phyloP scores from a whole-genome alignment of 2,113 vertebrate species.

The Cochlearius cochlearius region DNA sequence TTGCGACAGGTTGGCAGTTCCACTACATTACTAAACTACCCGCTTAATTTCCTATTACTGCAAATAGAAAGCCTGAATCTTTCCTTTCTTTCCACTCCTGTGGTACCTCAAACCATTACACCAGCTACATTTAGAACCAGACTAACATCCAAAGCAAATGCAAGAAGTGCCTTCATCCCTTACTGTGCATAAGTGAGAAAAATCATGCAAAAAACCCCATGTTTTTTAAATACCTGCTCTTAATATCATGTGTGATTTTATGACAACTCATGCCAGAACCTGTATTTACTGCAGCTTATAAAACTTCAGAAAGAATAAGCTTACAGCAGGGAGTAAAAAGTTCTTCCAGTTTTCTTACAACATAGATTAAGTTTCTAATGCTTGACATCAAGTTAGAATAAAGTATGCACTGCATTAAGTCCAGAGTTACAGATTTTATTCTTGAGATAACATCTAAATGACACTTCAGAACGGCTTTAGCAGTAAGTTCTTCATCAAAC shows the following conservation, averaged over 20 bases:
- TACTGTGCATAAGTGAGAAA: background rate
- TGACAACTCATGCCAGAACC: background rate
- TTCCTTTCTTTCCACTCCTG: background rate
- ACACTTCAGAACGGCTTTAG: background rate
- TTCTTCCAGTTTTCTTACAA: background rate
- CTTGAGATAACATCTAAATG: background rate
- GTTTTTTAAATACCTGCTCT: background rate
- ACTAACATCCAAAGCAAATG: background rate
- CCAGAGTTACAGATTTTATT: background rate
- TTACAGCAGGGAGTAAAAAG: background rate
- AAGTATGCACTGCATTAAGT: background rate
- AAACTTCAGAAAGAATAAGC: background rate
- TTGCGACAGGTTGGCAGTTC: background rate
- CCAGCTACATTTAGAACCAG: background rate
- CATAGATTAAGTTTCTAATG: background rate
- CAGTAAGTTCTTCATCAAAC: background rate
- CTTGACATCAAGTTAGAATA: background rate
- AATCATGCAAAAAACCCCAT: rapidly evolving
- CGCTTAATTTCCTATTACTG: background rate
- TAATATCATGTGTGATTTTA: background rate
- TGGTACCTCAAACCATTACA: background rate
- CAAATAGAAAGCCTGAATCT: background rate
- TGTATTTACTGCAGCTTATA: background rate
- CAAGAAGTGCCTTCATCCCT: background rate
- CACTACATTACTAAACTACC: background rate